phyloP scores from a whole-genome alignment of 2,113 vertebrate genomes.

The Leucoraja erinaceus region DNA sequence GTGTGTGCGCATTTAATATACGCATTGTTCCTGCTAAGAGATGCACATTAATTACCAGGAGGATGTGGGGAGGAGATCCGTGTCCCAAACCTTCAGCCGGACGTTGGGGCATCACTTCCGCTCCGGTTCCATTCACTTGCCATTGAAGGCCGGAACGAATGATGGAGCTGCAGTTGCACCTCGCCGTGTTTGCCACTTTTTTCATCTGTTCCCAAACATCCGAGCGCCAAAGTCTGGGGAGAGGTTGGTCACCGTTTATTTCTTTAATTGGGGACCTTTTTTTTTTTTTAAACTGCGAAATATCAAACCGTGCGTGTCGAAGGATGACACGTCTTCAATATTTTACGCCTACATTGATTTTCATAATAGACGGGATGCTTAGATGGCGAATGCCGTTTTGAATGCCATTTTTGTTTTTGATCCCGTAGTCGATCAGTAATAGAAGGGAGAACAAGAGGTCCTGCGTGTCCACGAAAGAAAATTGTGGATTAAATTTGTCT shows the following conservation, averaged over 20 bases:
- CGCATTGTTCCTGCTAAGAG: neutral
- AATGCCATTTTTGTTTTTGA: neutral
- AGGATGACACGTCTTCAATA: too few species aligned
- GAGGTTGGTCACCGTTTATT: neutral
- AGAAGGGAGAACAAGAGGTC: neutral
- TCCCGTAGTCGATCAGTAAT: neutral
- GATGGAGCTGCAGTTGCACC: neutral
- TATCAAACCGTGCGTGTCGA: neutral
- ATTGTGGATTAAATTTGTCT: constrained; percentile 19
- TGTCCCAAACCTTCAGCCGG: neutral
- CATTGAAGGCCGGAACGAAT: neutral
- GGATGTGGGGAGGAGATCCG: neutral
- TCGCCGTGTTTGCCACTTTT: neutral
- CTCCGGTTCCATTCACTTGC: neutral
- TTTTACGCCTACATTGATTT: neutral
- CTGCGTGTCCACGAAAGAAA: neutral
- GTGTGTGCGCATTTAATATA: too few species aligned
- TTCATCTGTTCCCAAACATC: neutral
- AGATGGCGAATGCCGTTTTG: too few species aligned
- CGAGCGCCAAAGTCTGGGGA: neutral
- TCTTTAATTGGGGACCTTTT: neutral
- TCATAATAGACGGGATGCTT: neutral
- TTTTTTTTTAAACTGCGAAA: neutral
- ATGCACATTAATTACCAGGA: neutral
- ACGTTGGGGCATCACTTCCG: neutral